Conservation (phyloP, 1,140 invertebrate species). For the Pristionchus pacificus region DNA sequence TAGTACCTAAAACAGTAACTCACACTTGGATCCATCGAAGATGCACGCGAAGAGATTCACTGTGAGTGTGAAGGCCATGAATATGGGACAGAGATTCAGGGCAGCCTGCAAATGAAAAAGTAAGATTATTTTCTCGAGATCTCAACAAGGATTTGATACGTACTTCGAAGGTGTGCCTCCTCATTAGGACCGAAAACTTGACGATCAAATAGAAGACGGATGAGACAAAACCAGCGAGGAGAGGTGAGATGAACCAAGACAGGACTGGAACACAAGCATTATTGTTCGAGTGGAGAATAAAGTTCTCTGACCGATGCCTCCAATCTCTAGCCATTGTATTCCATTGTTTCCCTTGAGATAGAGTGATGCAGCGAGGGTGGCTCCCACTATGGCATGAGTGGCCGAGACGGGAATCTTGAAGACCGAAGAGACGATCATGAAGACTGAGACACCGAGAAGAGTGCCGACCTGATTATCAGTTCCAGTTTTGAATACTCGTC, state of each 20-base stretch:
- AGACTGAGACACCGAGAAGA: constrained; percentile 73
- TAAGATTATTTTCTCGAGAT: background rate
- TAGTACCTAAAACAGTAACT: no score
- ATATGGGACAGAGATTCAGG: constrained; percentile 15
- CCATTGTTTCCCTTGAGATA: constrained; percentile 78
- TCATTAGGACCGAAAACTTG: constrained; percentile 27
- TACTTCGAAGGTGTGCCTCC: constrained; percentile 25
- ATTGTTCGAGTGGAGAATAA: no score
- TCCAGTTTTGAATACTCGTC: background rate
- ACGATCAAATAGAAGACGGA: constrained; percentile 22
- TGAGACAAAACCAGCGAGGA: constrained; percentile 30
- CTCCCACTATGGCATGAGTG: constrained; percentile 93
- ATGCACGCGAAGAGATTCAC: constrained; percentile 33
- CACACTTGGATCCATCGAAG: constrained; percentile 34
- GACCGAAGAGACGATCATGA: constrained; percentile 86
- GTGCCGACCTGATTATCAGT: constrained; percentile 17
- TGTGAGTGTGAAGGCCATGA: constrained; percentile 30
- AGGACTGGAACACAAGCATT: constrained; percentile 16
- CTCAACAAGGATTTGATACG: background rate
- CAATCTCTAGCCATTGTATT: constrained; percentile 75
- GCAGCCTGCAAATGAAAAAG: background rate
- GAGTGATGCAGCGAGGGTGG: constrained; percentile 87
- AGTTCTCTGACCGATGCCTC: constrained; percentile 68
- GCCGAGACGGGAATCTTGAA: constrained; percentile 82
- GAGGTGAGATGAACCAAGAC: constrained; percentile 36